phyloP scores from a whole-genome alignment of 1,140 invertebrate species.

The Tetraneura akinire region DNA sequence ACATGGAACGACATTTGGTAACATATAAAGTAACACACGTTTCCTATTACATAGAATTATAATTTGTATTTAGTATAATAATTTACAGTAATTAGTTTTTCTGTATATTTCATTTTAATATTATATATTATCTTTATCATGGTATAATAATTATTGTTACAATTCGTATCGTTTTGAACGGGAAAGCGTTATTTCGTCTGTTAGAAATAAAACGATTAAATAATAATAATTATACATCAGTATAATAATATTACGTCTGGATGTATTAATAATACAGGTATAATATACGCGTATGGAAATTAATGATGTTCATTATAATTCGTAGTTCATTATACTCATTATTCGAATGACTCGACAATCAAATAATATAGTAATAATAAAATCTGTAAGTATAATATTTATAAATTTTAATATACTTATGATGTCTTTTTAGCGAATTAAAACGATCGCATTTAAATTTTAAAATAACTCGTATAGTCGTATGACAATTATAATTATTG shows the following conservation, averaged over 20 bases:
- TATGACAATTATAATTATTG: no score
- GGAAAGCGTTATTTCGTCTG: neutral
- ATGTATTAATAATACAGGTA: no score
- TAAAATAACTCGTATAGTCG: no score
- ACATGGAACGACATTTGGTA: no score
- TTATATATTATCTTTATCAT: neutral
- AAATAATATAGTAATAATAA: no score
- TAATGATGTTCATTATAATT: slow-evolving; percentile 13
- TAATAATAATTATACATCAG: slow-evolving; percentile 9
- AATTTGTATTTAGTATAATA: no score
- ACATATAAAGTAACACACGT: no score
- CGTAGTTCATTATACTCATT: no score
- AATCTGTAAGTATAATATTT: neutral
- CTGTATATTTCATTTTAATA: neutral
- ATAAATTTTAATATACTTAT: neutral
- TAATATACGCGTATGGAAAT: neutral
- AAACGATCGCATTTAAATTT: no score
- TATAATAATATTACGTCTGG: neutral
- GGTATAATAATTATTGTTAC: neutral
- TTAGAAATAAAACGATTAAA: slow-evolving; percentile 17
- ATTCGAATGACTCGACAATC: slow-evolving; percentile 4
- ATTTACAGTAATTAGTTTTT: no score
- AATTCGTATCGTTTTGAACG: neutral
- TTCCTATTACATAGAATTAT: no score
- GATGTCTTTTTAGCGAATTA: neutral